These are phyloP conservation scores for Crossoptilon crossoptilon DNA, from an alignment of 2,797 vertebrate genomes.

Conservation along the genomic window DNA sequence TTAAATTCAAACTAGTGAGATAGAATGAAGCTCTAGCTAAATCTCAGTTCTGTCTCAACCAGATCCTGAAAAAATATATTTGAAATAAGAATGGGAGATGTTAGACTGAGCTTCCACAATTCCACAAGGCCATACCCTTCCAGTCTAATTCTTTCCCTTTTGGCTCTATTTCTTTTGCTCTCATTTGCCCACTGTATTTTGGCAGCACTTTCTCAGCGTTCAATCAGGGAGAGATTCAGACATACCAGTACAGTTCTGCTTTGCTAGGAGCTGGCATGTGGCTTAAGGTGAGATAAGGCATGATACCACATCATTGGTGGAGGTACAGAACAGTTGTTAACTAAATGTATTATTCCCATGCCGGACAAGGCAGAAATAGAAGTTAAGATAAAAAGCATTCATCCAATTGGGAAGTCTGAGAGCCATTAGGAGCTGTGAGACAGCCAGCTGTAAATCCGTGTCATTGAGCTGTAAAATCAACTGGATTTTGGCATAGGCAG, in stretches of 20 bases:
- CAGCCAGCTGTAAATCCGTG: not conserved
- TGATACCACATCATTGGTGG: rapidly evolving
- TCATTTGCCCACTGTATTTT: not conserved
- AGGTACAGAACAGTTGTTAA: not conserved
- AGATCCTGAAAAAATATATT: not conserved
- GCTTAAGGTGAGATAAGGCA: not conserved
- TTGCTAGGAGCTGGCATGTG: not conserved
- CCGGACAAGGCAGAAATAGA: not conserved
- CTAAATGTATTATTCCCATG: not conserved
- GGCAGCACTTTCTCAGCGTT: not conserved
- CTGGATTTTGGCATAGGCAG: not conserved
- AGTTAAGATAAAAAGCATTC: not conserved
- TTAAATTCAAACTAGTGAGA: not conserved
- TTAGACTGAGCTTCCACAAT: not conserved
- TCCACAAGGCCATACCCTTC: not conserved
- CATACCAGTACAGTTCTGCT: not conserved
- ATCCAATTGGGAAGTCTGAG: not conserved
- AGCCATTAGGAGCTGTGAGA: not conserved
- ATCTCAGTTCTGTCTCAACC: not conserved
- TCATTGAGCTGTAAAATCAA: rapidly evolving
- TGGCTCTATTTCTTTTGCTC: not conserved
- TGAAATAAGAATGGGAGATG: not conserved
- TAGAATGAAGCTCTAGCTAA: not conserved
- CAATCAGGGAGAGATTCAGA: not conserved
- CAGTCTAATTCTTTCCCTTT: not conserved